These are phyloP conservation scores for Metellina segmentata DNA, from an alignment of 2,888 invertebrate genomes.

Conservation along the genomic window DNA sequence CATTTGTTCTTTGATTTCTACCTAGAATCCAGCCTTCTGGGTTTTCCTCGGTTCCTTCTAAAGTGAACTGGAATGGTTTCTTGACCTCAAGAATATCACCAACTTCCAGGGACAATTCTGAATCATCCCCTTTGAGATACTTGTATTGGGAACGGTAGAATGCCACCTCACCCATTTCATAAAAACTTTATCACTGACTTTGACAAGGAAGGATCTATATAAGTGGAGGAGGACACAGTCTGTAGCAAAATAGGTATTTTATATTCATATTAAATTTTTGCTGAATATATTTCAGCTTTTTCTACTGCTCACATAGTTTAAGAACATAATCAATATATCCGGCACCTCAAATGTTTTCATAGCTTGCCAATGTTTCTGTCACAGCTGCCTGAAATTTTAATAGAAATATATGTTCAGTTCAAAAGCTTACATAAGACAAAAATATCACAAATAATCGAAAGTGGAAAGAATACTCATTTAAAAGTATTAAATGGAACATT, in stretches of 20 bases:
- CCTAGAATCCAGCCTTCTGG: conserved; percentile 82
- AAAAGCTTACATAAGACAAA: neutral
- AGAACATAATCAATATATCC: no score
- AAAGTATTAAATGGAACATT: neutral
- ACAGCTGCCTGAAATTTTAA: neutral
- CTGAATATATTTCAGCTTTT: neutral
- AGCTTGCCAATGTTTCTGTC: neutral
- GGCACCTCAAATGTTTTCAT: neutral
- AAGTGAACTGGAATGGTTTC: conserved; percentile 78
- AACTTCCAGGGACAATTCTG: conserved; percentile 79
- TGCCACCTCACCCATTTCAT: conserved; percentile 76
- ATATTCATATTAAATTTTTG: conserved; percentile 14
- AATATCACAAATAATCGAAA: neutral
- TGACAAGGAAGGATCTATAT: neutral
- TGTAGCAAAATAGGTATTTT: conserved; percentile 52
- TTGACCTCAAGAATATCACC: conserved; percentile 82
- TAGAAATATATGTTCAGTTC: neutral
- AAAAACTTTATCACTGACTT: neutral
- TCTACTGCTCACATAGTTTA: neutral
- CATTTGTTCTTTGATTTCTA: conserved; percentile 81
- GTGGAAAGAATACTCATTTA: neutral
- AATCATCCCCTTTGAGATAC: conserved; percentile 74
- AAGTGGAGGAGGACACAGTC: conserved; percentile 57
- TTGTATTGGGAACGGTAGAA: conserved; percentile 77
- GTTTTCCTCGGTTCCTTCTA: conserved; percentile 78